Evolutionary conservation across 2,113 vertebrate genomes (phyloP).

Genomic region (Leptodactylus fuscus): DNA sequence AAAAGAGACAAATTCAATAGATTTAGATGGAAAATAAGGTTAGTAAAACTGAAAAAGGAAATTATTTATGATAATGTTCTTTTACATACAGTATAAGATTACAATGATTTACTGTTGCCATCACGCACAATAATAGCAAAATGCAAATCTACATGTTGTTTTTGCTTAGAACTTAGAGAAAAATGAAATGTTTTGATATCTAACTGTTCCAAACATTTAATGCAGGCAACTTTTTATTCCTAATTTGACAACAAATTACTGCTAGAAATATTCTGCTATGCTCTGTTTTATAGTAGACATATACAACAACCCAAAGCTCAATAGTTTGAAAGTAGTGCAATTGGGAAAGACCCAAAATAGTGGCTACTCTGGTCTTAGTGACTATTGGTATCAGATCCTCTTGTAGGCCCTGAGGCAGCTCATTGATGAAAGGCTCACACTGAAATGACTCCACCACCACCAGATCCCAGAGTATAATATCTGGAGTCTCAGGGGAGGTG

Average conservation of each 20-base stretch:
- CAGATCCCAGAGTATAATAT: no score
- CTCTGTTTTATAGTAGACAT: no score
- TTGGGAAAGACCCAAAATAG: no score
- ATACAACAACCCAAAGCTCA: no score
- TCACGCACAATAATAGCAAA: neutral
- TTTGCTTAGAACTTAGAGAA: neutral
- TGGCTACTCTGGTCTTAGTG: no score
- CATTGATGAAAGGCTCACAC: no score
- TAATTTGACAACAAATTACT: neutral
- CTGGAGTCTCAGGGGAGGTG: no score
- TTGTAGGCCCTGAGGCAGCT: no score
- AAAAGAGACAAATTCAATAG: neutral
- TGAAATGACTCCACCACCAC: no score
- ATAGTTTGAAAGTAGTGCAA: no score
- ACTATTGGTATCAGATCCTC: no score
- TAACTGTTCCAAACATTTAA: neutral
- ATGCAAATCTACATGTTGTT: neutral
- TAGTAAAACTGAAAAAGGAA: neutral
- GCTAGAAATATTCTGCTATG: neutral
- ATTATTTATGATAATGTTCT: neutral
- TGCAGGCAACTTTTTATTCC: neutral
- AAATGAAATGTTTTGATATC: neutral
- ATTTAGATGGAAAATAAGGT: neutral
- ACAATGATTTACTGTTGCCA: neutral
- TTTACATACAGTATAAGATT: neutral